Base-by-base conservation (phyloP, 2,888 invertebrate genomes). In the Eupithecia exiguata region DNA sequence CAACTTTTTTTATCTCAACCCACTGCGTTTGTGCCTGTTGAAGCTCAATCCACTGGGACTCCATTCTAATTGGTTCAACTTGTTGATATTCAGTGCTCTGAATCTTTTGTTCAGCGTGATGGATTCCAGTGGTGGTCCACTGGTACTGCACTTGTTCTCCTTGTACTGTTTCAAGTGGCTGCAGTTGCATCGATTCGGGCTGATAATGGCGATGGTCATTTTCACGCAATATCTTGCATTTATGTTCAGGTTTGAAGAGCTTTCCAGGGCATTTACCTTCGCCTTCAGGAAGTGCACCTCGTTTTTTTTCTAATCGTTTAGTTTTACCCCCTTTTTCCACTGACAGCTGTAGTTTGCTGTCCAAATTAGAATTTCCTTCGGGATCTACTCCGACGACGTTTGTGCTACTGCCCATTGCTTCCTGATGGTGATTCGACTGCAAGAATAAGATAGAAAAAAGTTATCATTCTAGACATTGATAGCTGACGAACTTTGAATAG, bases 1-100 rank as follows among this genome's bases (percentile, higher is more conserved):
- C 70, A 18, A 74, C 70, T 53, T 68, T 68, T n/a, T 70, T 68
- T 16, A 70, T 21, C 30, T 65, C 68, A 63, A 63, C 40, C 68
- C 68, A 74, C 35, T 74, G 68, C 6, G 70, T 58, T 53, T 70
- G 62, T 38, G 25, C 53, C 40, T 62, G 62, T 36, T 74, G 49
- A 9, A 74, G 38, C 53, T 74, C 68, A 68, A 68, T 74, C 53
- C 53, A 68, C 53, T 70, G 67, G 46, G 69, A 62, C 63, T 70
- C 43, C 25, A 63, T 46, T 43, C 46, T 30, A n/a, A 62, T 69
- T 35, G 69, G 69, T 70, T 70, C 69, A 30, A 46, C n/a, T 25
- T 70, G 62, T 35, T 40, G 46, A 35, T n/a, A 63, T 30, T 70
- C 69, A 43, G 43, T 35, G 35, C 2, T 35, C 25, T 63, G n/a